Conservation (phyloP, 2,113 vertebrate species). For the Heterotilapia buettikoferi region DNA sequence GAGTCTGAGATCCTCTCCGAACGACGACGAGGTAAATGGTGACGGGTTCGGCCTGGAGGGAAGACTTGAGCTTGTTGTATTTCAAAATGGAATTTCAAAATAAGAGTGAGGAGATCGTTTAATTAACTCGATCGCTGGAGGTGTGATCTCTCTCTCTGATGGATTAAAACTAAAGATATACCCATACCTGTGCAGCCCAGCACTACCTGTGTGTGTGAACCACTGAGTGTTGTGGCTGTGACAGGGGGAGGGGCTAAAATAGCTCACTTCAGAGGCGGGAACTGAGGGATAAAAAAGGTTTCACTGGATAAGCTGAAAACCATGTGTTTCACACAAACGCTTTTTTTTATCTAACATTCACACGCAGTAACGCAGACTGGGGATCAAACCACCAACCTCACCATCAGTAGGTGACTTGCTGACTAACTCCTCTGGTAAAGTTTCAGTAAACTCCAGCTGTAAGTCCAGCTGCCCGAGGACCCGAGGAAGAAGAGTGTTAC, state of each 20-base stretch:
- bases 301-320: background rate
- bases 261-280: background rate
- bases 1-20: fast-evolving
- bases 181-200: background rate
- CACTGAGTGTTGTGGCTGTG: background rate
- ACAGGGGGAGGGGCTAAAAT: background rate
- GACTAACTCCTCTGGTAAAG: background rate
- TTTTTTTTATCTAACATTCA: background rate
- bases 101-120: background rate
- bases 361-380: background rate
- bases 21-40: fast-evolving
- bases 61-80: background rate
- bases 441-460: background rate
- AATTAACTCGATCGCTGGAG: background rate
- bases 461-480: background rate
- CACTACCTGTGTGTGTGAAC: background rate
- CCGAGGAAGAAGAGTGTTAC: background rate
- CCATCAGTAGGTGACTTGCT: background rate
- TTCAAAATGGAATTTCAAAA: background rate
- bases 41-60: background rate
- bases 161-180: background rate
- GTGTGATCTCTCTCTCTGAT: background rate
- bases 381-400: background rate
- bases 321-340: background rate
- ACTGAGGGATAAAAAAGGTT: background rate